Conservation (phyloP, 2,113 vertebrate genomes). For the Nycticorax nycticorax region DNA sequence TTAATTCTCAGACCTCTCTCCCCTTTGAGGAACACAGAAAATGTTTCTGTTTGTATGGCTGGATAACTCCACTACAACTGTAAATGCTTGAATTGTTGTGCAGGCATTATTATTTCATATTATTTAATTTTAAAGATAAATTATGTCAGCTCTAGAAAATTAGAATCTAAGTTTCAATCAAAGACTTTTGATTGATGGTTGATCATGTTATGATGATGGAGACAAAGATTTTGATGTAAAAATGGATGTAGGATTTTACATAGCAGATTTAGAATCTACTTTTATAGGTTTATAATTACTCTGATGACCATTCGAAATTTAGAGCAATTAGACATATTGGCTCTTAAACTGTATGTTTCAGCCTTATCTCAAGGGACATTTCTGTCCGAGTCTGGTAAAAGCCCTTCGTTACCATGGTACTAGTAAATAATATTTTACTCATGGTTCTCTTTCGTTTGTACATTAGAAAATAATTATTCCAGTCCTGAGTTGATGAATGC, state of each 20-base stretch:
- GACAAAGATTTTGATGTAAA: not conserved
- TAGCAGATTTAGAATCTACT: not conserved
- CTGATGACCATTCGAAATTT: not conserved
- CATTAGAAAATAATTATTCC: not conserved
- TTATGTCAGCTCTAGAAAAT: not conserved
- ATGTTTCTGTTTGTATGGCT: not conserved
- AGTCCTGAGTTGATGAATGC: not conserved
- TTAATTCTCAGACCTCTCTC: not conserved
- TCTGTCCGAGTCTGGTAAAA: not conserved
- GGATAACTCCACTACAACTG: not conserved
- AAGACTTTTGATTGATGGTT: not conserved
- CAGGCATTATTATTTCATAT: not conserved
- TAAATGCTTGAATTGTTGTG: not conserved
- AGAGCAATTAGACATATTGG: not conserved
- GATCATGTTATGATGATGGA: not conserved
- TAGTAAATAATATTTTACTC: not conserved
- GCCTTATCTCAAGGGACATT: not conserved
- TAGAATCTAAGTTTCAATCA: not conserved
- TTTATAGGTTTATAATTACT: not conserved
- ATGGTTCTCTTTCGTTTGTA: not conserved
- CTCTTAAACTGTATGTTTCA: not conserved
- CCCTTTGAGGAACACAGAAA: not conserved
- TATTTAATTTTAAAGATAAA: not conserved
- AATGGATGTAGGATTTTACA: not conserved
- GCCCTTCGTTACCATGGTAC: not conserved